These are phyloP conservation scores for Proteles cristata DNA, from an alignment of 2,113 vertebrate genomes.

Conservation along the genomic window DNA sequence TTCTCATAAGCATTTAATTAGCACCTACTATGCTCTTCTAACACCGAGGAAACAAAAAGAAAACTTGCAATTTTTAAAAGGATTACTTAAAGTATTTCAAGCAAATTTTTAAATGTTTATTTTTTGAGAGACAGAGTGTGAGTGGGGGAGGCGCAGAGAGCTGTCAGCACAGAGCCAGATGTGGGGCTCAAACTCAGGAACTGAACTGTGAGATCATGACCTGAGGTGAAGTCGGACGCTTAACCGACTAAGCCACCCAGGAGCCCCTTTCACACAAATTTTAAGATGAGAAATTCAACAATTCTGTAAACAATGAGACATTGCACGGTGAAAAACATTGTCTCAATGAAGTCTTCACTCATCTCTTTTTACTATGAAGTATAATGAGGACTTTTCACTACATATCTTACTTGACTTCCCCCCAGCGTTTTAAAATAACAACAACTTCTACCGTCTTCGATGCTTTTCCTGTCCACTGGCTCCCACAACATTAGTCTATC, in stretches of 20 bases:
- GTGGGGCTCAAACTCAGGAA: too few relatives aligned
- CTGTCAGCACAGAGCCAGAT: too few relatives aligned
- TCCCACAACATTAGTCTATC: not conserved
- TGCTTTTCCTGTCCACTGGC: not conserved
- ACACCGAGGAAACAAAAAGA: not conserved
- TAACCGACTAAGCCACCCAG: too few relatives aligned
- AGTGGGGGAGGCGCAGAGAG: too few relatives aligned
- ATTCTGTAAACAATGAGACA: not conserved
- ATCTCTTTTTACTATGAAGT: not conserved
- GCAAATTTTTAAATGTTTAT: not conserved
- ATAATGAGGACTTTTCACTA: not conserved
- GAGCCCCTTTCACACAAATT: not conserved
- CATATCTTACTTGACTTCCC: not conserved
- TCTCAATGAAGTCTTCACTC: not conserved
- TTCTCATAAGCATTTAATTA: not conserved
- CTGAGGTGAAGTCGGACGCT: too few relatives aligned
- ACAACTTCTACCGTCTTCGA: not conserved
- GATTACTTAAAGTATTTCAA: conserved; percentile 1
- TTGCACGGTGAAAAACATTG: not conserved
- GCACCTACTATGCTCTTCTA: not conserved
- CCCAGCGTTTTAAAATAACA: not conserved
- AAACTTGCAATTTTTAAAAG: conserved; percentile 10
- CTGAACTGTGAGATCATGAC: too few relatives aligned
- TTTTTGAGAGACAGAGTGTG: too few relatives aligned
- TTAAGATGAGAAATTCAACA: conserved; percentile 2